A percentile compares a stretch with the other conserved stretches of the same genome.
phyloP scores from a whole-genome alignment of 2,113 vertebrate genomes.

The Micronisus gabar region DNA sequence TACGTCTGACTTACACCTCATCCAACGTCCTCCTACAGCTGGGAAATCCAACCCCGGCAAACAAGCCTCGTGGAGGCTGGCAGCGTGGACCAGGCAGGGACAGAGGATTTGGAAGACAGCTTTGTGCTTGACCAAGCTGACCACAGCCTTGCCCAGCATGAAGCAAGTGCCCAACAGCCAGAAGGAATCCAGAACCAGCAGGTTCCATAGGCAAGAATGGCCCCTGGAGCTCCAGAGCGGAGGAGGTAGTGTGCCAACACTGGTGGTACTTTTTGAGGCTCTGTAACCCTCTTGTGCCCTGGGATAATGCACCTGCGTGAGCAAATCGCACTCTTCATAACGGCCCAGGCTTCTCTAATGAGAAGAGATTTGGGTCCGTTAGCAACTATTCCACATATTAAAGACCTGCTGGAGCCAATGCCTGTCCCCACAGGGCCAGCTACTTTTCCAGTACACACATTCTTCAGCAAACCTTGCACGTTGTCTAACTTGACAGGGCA shows the following conservation, averaged over 20 bases:
- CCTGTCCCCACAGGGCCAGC: not conserved
- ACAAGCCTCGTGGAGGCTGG: not conserved
- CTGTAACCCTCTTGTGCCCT: not conserved
- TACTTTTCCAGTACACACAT: not conserved
- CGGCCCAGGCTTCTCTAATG: not conserved
- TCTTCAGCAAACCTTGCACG: not conserved
- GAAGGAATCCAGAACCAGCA: not conserved
- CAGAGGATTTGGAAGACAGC: not conserved
- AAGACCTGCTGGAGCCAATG: not conserved
- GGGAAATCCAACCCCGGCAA: not conserved
- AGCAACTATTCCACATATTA: not conserved
- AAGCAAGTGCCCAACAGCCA: not conserved
- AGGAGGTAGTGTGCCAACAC: not conserved
- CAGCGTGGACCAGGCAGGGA: not conserved
- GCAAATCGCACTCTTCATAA: not conserved
- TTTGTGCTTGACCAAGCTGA: not conserved
- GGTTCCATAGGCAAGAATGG: not conserved
- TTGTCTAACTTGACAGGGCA: not conserved
- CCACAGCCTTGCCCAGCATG: not conserved
- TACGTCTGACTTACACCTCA: not conserved
- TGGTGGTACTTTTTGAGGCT: not conserved
- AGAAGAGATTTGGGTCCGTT: not conserved
- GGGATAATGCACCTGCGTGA: not conserved
- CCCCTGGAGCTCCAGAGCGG: not conserved
- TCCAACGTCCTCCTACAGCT: not conserved